Base-by-base conservation (phyloP, 1,140 invertebrate genomes). In the Dryas iulia region DNA sequence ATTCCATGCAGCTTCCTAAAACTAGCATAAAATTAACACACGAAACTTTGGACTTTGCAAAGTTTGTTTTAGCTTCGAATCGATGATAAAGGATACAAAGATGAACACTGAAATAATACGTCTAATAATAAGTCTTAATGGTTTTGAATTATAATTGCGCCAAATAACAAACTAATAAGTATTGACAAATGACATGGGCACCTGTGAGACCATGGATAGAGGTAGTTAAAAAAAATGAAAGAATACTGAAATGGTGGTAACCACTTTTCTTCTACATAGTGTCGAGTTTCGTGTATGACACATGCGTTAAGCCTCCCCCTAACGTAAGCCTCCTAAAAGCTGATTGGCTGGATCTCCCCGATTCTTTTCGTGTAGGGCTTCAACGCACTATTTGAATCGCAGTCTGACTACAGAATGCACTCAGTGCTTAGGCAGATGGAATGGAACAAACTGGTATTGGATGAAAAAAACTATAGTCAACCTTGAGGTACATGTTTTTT, bases 301-400 rank as follows among this genome's bases (percentile, higher is more conserved):
- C 69, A 59, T 71, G 69, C 69, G 63, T 66, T 54, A 59, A 47
- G 28, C 57, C 69, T 73, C 53, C 69, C 60, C 35, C 35, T 65
- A 60, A 31, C 57, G 28, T 65, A 59, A 65, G 69, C 56, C 61
- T 65, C 39, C 65, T 67, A 58, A 59, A 59, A 59, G 61, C 69
- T 71, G 71, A 78, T 78, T 78, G 76, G 76, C 56, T 56, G 66
- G 52, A 56, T 58, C 66, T 70, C 56, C 69, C 60, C 59, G 59
- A 71, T 78, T 69, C 69, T 69, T 66, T 76, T 70, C 71, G 71
- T 75, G 65, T 73, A 75, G 69, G 76, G 73, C 76, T 78, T 76
- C 76, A 70, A 71, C 57, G 71, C 71, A 71, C 67, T 73, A 71
- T 71, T 70, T 66, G 64, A 74, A 72, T 71, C 68, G 67, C 59